Evolutionary conservation across 2,113 vertebrate genomes (phyloP).

Genomic region (Gambusia holbrooki): DNA sequence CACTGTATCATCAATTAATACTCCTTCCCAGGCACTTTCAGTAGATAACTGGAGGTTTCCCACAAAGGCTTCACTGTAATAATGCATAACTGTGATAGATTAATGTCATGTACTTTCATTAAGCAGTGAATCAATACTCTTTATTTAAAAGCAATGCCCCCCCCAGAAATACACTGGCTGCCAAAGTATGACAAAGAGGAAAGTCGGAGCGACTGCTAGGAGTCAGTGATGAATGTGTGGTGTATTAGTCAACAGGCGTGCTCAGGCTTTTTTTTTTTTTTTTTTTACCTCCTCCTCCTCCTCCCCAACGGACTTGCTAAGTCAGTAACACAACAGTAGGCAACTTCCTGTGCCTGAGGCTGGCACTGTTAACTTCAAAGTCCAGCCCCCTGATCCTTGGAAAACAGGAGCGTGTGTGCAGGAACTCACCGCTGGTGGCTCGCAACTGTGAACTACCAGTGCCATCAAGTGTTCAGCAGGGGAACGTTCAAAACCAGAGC

Average conservation of each 20-base stretch:
- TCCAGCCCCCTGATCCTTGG: conserved; percentile 30
- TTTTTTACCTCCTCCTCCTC: too few relatives aligned
- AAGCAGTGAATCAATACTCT: conserved; percentile 26
- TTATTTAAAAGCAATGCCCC: conserved; percentile 1
- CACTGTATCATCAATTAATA: conserved; percentile 53
- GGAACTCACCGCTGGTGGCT: conserved; percentile 49
- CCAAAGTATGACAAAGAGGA: background rate
- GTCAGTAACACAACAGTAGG: conserved; percentile 67
- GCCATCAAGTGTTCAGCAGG: conserved; percentile 65
- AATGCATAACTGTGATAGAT: conserved; percentile 8
- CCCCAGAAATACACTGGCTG: conserved; percentile 24
- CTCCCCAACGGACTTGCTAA: conserved; percentile 51
- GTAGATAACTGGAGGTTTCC: conserved; percentile 43
- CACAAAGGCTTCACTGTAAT: conserved; percentile 58
- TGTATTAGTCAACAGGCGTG: conserved; percentile 45
- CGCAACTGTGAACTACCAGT: conserved; percentile 54
- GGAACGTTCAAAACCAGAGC: conserved; percentile 21
- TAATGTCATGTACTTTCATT: conserved; percentile 44
- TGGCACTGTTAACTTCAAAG: conserved; percentile 67
- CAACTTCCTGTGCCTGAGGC: conserved; percentile 75
- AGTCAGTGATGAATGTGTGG: conserved; percentile 61
- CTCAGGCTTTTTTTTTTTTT: conserved; percentile 31
- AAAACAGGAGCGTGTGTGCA: conserved; percentile 62
- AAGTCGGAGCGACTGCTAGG: conserved; percentile 8
- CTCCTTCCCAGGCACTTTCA: conserved; percentile 51